Percentiles rank a stretch among this genome's conserved stretches.
Evolutionary conservation across 2,113 vertebrate genomes (phyloP).

Genomic region (Dryoscopus gambensis): DNA sequence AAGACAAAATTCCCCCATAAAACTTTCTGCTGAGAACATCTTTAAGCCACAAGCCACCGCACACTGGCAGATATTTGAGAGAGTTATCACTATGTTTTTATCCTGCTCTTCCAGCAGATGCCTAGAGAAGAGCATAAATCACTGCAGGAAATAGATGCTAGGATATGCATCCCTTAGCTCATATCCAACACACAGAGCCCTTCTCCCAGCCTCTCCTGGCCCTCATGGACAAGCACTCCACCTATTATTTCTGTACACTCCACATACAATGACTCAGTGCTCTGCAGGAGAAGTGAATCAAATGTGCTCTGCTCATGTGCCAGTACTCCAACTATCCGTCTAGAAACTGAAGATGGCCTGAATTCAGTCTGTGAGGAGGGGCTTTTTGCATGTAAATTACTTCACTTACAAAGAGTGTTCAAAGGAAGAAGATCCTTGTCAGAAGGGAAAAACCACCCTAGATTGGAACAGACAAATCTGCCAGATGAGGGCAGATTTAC

Average conservation of each 20-base stretch:
- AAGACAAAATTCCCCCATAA: neutral
- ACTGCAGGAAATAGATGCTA: neutral
- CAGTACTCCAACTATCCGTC: neutral
- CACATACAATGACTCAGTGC: neutral
- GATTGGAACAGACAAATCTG: neutral
- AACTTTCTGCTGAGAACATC: neutral
- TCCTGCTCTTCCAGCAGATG: neutral
- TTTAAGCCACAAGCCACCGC: neutral
- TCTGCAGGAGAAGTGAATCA: neutral
- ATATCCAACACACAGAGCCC: neutral
- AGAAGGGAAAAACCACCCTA: neutral
- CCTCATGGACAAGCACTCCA: neutral
- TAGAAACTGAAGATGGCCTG: neutral
- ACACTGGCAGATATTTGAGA: neutral
- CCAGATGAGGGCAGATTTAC: neutral
- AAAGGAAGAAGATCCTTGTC: neutral
- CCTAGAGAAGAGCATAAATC: neutral
- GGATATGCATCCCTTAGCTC: neutral
- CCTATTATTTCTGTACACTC: neutral
- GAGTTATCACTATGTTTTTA: neutral
- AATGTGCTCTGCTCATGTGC: fast-evolving
- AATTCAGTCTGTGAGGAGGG: neutral
- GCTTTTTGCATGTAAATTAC: neutral
- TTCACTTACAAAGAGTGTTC: neutral
- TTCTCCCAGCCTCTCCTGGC: neutral